Evolutionary conservation across 2,797 vertebrate species (phyloP), one percentile per base, ranked within the genome.

Genomic region (Falco columbarius): DNA sequence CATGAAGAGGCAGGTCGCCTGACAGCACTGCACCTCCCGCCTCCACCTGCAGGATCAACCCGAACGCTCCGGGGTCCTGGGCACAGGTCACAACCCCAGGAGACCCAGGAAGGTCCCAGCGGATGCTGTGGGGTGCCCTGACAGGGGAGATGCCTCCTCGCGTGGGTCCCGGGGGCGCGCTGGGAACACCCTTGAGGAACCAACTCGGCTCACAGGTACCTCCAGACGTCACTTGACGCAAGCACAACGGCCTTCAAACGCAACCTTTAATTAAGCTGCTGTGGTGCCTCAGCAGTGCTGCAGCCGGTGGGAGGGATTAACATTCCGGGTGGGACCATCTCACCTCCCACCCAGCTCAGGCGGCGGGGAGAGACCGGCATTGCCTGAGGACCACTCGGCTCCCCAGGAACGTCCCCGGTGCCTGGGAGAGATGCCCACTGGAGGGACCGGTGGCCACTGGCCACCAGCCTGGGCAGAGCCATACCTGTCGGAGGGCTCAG

Each of bases 111-210:
- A 32, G 42, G 54, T 42, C 10, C 26, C 46, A 6, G 55, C 0
- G 27, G 47, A 10, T 30, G 34, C 56, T 58, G 32, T 0, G 0
- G 23, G 58, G 72, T n/a, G 23, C 29, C 26, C 32, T 7, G 16
- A 46, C 44, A 51, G 36, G 8, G 38, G 46, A 73, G 42, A 11
- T 15, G 20, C 54, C 36, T 81, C 36, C 30, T 18, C 0, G 3
- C 36, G 62, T 5, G 5, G 32, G 73, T 27, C 42, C 42, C 2
- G 32, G 81, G 72, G 71, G 34, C 2, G 10, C 1, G 29, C 72
- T 49, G 82, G 88, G 76, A 95, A 93, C 90, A 74, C 55, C 77
- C 83, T 1, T 13, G 71, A 80, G 77, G 75, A 65, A 26, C 46
- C 72, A 74, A 30, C 36, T 44, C 75, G 0, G n/a, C 81, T 85